phyloP scores from a whole-genome alignment of 2,797 vertebrate species.

The Coranthus polyacanthus region DNA sequence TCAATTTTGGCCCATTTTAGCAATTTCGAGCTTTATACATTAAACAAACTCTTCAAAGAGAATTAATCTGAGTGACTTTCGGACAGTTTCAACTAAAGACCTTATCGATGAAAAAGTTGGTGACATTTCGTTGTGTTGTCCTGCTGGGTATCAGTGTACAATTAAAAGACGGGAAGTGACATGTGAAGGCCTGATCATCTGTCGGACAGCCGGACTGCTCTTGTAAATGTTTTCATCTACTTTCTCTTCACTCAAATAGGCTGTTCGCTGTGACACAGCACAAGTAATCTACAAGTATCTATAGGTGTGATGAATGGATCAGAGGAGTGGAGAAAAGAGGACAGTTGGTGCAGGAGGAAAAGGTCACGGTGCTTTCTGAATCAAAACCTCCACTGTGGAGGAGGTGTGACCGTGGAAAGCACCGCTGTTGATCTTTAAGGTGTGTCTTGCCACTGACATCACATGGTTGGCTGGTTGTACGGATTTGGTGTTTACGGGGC shows the following conservation, averaged over 20 bases:
- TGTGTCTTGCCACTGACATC: conserved; percentile 45
- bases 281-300: conserved; percentile 54
- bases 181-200: too few species aligned
- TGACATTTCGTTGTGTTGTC: too few species aligned
- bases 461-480: conserved; percentile 26
- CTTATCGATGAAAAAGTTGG: too few species aligned
- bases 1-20: too few species aligned
- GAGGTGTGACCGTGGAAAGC: conserved; percentile 42
- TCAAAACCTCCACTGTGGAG: conserved; percentile 54
- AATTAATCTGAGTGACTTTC: too few species aligned
- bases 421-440: conserved; percentile 59
- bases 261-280: conserved; percentile 53
- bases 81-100: too few species aligned
- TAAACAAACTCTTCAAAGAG: too few species aligned
- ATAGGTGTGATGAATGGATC: conserved; percentile 74
- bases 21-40: too few species aligned
- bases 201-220: conserved; percentile 23
- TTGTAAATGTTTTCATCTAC: conserved; percentile 30
- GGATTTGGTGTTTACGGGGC: conserved; percentile 17
- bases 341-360: conserved; percentile 52
- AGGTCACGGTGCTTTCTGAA: conserved; percentile 66
- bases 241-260: conserved; percentile 37
- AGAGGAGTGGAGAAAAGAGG: conserved; percentile 16
- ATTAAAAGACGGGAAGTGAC: too few species aligned
- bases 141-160: too few species aligned